A percentile compares a stretch with the other conserved stretches of the same genome.
These are phyloP conservation scores for Eudasyphora cyanicolor DNA, from an alignment of 2,888 invertebrate species.

Conservation along the genomic window DNA sequence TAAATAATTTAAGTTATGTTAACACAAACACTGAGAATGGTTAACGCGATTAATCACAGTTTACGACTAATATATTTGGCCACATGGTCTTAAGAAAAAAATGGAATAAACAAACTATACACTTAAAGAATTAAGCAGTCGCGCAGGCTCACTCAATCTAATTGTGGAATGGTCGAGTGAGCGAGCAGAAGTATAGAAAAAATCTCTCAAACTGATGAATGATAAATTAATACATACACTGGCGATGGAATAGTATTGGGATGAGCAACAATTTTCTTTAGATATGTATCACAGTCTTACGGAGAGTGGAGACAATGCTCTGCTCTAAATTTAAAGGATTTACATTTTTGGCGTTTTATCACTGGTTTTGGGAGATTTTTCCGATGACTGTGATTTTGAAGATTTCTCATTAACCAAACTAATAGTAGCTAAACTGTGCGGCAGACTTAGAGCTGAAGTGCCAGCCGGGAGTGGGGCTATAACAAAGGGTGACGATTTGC, in stretches of 20 bases:
- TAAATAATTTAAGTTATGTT: constrained; percentile 29
- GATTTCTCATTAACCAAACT: constrained; percentile 31
- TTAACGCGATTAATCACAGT: constrained; percentile 59
- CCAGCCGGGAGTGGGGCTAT: constrained; percentile 55
- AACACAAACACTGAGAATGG: constrained; percentile 29
- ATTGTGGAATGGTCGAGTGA: too few relatives aligned
- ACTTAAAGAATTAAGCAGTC: not conserved
- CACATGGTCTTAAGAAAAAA: too few relatives aligned
- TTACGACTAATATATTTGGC: constrained; percentile 14
- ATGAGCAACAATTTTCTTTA: not conserved
- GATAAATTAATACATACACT: too few relatives aligned
- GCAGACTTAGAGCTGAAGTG: not conserved
- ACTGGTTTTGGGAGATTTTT: constrained; percentile 23
- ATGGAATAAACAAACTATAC: not conserved
- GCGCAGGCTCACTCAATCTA: too few relatives aligned
- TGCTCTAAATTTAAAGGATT: constrained; percentile 7
- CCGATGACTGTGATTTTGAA: constrained; percentile 28
- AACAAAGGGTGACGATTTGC: constrained; percentile 53
- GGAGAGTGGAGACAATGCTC: not conserved
- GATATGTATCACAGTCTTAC: constrained; percentile 29
- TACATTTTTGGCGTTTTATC: constrained; percentile 43
- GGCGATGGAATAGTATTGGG: not conserved
- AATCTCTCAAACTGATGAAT: too few relatives aligned
- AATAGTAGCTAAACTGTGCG: constrained; percentile 51
- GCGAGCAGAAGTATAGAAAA: not conserved